Percentiles rank a stretch among this genome's conserved stretches.
Conservation (phyloP, 1,140 invertebrate genomes). For the Microplitis demolitor region DNA sequence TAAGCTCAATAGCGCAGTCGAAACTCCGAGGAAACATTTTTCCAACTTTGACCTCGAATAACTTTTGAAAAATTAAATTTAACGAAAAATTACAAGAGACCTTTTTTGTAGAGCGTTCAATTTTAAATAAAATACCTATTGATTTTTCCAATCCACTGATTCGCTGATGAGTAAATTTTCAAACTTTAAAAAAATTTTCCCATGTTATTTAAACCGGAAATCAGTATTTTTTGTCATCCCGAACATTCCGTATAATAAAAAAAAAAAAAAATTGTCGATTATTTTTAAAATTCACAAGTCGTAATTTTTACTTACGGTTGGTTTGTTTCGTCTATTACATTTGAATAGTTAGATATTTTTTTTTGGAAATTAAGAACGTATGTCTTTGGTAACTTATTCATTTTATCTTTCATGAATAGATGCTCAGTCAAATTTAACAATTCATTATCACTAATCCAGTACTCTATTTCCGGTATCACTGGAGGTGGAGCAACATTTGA, state of each 20-base stretch:
- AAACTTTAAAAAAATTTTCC: not conserved
- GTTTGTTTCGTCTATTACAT: conserved; percentile 47
- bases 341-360: conserved; percentile 29
- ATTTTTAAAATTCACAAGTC: not conserved
- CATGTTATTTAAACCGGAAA: not conserved
- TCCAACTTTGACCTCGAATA: too few relatives aligned
- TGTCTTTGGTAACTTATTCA: conserved; percentile 34
- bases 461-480: not conserved
- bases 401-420: conserved; percentile 49
- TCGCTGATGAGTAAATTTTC: not conserved
- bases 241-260: too few relatives aligned
- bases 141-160: not conserved
- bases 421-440: conserved; percentile 49
- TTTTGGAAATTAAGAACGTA: conserved; percentile 55
- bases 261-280: too few relatives aligned
- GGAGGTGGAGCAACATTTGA: not conserved
- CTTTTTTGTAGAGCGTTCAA: too few relatives aligned
- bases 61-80: too few relatives aligned
- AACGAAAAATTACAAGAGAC: too few relatives aligned
- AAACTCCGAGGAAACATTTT: too few relatives aligned
- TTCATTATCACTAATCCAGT: conserved; percentile 45
- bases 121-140: too few relatives aligned
- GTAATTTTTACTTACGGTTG: conserved; percentile 46
- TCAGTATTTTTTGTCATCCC: too few relatives aligned
- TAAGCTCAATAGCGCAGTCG: too few relatives aligned